Evolutionary conservation across 2,888 invertebrate species (phyloP).

Genomic region (Dorcus parallelipipedus): DNA sequence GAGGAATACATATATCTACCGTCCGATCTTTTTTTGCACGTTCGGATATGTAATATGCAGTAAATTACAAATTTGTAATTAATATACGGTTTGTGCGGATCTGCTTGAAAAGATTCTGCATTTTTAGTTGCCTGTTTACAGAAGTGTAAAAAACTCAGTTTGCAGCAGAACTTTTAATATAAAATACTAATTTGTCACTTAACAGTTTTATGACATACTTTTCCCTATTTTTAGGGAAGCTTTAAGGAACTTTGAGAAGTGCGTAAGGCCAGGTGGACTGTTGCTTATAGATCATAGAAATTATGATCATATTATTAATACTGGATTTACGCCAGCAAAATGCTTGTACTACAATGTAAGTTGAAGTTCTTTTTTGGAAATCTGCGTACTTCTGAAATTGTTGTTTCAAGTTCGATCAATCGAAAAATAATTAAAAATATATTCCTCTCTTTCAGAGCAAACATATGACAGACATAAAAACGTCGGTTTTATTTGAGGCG

Average conservation of each 20-base stretch:
- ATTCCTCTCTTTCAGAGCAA: conserved; percentile 59
- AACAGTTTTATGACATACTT: neutral
- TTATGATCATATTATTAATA: conserved; percentile 76
- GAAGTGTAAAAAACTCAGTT: neutral
- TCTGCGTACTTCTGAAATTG: too few species aligned
- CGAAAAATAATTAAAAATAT: neutral
- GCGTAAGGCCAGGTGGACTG: conserved; percentile 81
- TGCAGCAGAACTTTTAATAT: neutral
- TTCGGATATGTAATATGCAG: too few species aligned
- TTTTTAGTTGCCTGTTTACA: too few species aligned
- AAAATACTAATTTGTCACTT: neutral
- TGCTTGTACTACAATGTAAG: conserved; percentile 88
- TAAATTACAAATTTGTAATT: too few species aligned
- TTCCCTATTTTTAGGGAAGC: conserved; percentile 55
- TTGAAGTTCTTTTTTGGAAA: too few species aligned
- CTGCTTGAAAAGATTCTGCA: too few species aligned
- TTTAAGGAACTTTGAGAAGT: conserved; percentile 73
- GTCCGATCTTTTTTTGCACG: too few species aligned
- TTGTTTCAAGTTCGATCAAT: too few species aligned
- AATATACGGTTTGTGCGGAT: too few species aligned
- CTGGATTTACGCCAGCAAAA: conserved; percentile 74
- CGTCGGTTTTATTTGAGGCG: conserved; percentile 76
- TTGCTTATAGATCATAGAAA: conserved; percentile 86
- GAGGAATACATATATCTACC: too few species aligned
- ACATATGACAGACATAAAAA: conserved; percentile 79